Conservation (phyloP, 2,113 vertebrate genomes). For the Malurus elegans region DNA sequence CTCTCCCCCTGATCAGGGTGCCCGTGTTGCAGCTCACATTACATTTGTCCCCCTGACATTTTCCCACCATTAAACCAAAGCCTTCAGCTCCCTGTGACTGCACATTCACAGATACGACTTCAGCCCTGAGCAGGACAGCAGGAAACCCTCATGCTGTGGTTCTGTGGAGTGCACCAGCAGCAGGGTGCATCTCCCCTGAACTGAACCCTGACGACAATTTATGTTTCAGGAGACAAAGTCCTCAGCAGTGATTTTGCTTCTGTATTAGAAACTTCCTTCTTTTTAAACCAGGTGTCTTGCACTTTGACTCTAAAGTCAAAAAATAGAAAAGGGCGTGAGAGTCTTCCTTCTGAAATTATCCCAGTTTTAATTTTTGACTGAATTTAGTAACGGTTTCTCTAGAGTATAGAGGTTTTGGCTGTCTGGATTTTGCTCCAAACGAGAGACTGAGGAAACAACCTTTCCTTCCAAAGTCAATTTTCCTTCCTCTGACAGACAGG, state of each 20-base stretch:
- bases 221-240: neutral
- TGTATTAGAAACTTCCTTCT: neutral
- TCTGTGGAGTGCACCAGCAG: neutral
- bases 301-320: neutral
- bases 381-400: neutral
- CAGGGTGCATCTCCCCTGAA: neutral
- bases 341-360: neutral
- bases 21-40: neutral
- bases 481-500: neutral
- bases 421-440: conserved; percentile 7
- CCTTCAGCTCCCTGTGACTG: neutral
- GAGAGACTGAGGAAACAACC: neutral
- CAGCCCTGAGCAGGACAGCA: neutral
- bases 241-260: neutral
- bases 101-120: fast-evolving
- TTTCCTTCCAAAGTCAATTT: neutral
- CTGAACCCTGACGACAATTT: neutral
- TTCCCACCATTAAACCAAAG: neutral
- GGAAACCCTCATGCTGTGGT: neutral
- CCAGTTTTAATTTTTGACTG: neutral
- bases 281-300: neutral
- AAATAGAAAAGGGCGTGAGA: neutral
- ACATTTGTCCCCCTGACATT: neutral
- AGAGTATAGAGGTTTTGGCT: neutral
- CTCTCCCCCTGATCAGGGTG: neutral